Conservation (phyloP, 2,888 invertebrate species). For the Eretmocerus hayati region DNA sequence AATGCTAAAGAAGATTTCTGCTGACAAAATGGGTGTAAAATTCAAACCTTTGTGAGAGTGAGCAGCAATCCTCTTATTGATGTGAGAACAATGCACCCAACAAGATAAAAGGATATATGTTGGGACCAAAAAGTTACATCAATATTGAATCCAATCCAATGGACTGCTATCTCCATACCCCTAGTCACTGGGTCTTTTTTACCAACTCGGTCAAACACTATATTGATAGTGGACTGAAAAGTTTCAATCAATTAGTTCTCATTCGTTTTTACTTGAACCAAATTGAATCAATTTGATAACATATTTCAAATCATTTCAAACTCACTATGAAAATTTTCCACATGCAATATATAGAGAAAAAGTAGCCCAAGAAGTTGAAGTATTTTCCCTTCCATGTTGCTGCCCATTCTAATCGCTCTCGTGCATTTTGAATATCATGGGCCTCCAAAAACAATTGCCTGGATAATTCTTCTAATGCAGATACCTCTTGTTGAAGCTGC, state of each 20-base stretch:
- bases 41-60: conserved; percentile 85
- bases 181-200: conserved; percentile 97
- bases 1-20: not conserved
- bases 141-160: conserved; percentile 92
- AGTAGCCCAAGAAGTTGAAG: conserved; percentile 96
- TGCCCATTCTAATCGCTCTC: conserved; percentile 90
- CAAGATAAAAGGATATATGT: conserved; percentile 92
- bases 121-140: conserved; percentile 99
- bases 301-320: conserved; percentile 31
- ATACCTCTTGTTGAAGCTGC: conserved; percentile 77
- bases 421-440: conserved; percentile 84
- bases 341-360: conserved; percentile 95
- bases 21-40: not conserved
- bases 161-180: conserved; percentile 92
- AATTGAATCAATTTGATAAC: no score
- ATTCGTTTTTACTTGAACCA: no score
- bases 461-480: conserved; percentile 83
- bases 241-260: not conserved
- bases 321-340: conserved; percentile 99
- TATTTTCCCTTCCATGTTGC: conserved; percentile 95
- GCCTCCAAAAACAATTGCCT: conserved; percentile 59
- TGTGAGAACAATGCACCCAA: conserved; percentile 96
- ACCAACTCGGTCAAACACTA: conserved; percentile 97
- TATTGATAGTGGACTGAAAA: conserved; percentile 88
- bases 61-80: conserved; percentile 93